Percentiles rank a stretch among this genome's conserved stretches.
Evolutionary conservation across 2,888 invertebrate species (phyloP).

Genomic region (Epicampocera succincta): DNA sequence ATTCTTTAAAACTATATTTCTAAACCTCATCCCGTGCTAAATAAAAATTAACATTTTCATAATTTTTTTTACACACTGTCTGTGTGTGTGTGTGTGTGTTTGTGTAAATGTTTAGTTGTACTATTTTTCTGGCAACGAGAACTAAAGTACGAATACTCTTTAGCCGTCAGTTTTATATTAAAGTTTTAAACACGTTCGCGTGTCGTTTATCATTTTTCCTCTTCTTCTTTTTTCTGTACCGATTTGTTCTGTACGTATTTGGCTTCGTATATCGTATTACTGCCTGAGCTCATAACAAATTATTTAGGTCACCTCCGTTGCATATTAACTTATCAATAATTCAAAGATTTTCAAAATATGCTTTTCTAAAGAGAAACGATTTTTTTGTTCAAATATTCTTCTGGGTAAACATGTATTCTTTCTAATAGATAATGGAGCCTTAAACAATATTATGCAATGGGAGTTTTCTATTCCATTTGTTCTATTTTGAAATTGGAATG

Average conservation of each 20-base stretch:
- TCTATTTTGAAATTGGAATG: slow-evolving; percentile 41
- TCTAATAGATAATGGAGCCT: slow-evolving; percentile 48
- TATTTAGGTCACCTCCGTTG: slow-evolving; percentile 73
- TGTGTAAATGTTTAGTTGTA: slow-evolving; percentile 10
- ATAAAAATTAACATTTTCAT: slow-evolving; percentile 70
- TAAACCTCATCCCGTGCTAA: slow-evolving; percentile 64
- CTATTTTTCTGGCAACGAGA: not conserved
- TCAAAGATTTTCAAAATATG: slow-evolving; percentile 64
- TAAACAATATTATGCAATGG: slow-evolving; percentile 59
- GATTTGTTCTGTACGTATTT: slow-evolving; percentile 48
- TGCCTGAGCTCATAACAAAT: slow-evolving; percentile 70
- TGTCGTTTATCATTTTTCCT: slow-evolving; percentile 66
- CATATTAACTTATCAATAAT: slow-evolving; percentile 74
- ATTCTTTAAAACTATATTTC: slow-evolving; percentile 40
- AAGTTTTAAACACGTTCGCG: slow-evolving; percentile 68
- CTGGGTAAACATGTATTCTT: slow-evolving; percentile 35
- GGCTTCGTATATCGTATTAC: slow-evolving; percentile 31
- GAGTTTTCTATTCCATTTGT: slow-evolving; percentile 31
- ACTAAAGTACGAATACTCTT: slow-evolving; percentile 38
- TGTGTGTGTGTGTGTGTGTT: slow-evolving; percentile 5
- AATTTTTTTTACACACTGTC: slow-evolving; percentile 54
- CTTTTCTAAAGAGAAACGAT: slow-evolving; percentile 25
- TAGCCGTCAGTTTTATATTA: slow-evolving; percentile 47
- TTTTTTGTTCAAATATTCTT: slow-evolving; percentile 30
- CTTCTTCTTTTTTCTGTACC: slow-evolving; percentile 31